These are phyloP conservation scores for Burhinus bistriatus DNA, from an alignment of 2,113 vertebrate species.

Conservation along the genomic window DNA sequence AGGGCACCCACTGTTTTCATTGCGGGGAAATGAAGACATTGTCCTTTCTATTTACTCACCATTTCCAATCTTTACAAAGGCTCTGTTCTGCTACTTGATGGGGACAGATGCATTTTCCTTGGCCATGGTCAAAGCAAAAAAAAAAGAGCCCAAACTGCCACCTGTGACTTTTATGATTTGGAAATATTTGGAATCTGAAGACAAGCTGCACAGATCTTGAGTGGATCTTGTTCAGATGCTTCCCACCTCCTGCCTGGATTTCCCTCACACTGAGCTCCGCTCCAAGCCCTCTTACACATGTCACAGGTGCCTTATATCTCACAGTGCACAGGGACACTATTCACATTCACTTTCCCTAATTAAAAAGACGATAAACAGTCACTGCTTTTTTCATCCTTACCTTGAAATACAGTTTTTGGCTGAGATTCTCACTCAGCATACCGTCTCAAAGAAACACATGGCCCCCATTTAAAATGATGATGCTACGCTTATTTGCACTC, in stretches of 20 bases:
- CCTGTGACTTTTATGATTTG: background rate
- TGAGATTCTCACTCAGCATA: background rate
- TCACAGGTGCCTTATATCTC: background rate
- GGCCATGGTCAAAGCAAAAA: background rate
- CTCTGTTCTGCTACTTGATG: background rate
- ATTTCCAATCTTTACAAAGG: background rate
- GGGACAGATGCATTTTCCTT: background rate
- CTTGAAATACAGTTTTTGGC: background rate
- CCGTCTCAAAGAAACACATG: background rate
- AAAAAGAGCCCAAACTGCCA: background rate
- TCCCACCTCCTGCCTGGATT: background rate
- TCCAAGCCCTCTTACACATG: background rate
- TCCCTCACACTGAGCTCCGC: background rate
- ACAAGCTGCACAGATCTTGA: background rate
- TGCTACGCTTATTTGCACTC: background rate
- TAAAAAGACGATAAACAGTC: background rate
- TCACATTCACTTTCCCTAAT: background rate
- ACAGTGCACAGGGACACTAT: background rate
- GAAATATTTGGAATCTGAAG: background rate
- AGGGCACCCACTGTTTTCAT: background rate
- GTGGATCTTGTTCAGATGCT: background rate
- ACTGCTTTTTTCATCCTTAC: background rate
- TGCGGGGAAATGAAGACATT: background rate
- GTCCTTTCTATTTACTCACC: background rate
- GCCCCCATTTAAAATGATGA: background rate